Evolutionary conservation across 92 coral and sea anemone genomes (phyloP), one percentile per base, ranked within the genome.

Genomic region (Metridium senile): DNA sequence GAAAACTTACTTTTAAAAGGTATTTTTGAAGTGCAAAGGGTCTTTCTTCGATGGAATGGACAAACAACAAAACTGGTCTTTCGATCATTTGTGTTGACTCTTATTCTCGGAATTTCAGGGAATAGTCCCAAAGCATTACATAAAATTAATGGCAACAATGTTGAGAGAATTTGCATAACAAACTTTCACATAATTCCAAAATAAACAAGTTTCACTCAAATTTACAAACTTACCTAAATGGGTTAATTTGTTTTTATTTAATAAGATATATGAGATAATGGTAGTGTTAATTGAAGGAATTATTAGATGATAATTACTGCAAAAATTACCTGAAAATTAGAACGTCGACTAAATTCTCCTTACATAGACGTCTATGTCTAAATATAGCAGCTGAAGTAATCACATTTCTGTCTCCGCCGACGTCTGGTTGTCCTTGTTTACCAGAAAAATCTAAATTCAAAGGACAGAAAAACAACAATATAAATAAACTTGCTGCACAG

Each of bases 121-220:
- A 46, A 58, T 29, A 32, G 52, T 58, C 78, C 78, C 76, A 68
- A 11, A 26, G 8, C 73, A 73, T 73, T 73, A 73, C 68, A 63
- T 23, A 47, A 19, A 53, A 46, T 57, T 73, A 47, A 31, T 33
- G 78, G 78, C 56, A 73, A 20, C 10, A 1, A 0, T 17, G 68
- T 58, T 26, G 68, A 30, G 78, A 73, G 78, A 73, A 73, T 35
- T 58, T 73, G 26, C 11, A 52, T n/a, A n/a, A n/a, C n/a, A n/a
- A n/a, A n/a, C n/a, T n/a, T n/a, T n/a, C n/a, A n/a, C n/a, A n/a
- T n/a, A n/a, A n/a, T n/a, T n/a, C n/a, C n/a, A n/a, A n/a, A n/a
- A n/a, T n/a, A n/a, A n/a, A n/a, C n/a, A n/a, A n/a, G n/a, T n/a
- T n/a, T n/a, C n/a, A n/a, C n/a, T n/a, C n/a, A n/a, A n/a, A n/a